These are phyloP conservation scores for Noturus placidus DNA, from an alignment of 2,113 vertebrate species.

Conservation along the genomic window DNA sequence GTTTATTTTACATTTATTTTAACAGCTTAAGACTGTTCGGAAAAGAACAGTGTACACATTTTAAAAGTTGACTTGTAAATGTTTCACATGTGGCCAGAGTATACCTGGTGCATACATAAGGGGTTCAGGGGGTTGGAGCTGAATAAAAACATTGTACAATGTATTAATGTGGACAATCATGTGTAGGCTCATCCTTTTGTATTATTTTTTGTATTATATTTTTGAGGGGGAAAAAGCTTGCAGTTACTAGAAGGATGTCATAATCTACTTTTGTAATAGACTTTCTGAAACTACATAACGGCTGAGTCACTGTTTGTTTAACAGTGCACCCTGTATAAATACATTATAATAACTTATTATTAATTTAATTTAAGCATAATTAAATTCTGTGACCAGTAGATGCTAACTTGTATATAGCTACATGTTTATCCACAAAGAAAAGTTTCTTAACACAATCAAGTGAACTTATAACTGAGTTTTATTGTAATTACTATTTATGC, in stretches of 20 bases:
- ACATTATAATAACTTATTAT: too few relatives aligned
- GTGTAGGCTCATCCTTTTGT: not conserved
- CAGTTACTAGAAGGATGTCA: not conserved
- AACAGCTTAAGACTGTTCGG: conserved; percentile 22
- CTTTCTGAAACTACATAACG: not conserved
- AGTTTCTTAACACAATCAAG: too few relatives aligned
- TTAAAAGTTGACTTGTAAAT: conserved; percentile 1
- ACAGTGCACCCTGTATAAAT: not conserved
- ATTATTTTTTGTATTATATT: not conserved
- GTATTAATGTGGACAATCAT: not conserved
- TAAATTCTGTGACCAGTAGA: not conserved
- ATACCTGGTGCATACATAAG: not conserved
- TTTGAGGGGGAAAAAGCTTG: not conserved
- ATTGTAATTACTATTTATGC: too few relatives aligned
- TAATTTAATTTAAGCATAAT: too few relatives aligned
- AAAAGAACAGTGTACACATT: conserved; percentile 20
- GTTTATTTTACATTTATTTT: conserved; percentile 30
- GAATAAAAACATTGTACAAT: not conserved
- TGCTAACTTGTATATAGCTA: not conserved
- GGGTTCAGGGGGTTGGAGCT: not conserved
- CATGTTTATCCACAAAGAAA: too few relatives aligned
- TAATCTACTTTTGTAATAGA: not conserved
- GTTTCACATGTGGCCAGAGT: conserved; percentile 11
- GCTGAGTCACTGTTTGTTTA: not conserved
- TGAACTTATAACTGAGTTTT: too few relatives aligned